These are phyloP conservation scores for Stegastes partitus DNA, from an alignment of 2,113 vertebrate species.

Conservation along the genomic window DNA sequence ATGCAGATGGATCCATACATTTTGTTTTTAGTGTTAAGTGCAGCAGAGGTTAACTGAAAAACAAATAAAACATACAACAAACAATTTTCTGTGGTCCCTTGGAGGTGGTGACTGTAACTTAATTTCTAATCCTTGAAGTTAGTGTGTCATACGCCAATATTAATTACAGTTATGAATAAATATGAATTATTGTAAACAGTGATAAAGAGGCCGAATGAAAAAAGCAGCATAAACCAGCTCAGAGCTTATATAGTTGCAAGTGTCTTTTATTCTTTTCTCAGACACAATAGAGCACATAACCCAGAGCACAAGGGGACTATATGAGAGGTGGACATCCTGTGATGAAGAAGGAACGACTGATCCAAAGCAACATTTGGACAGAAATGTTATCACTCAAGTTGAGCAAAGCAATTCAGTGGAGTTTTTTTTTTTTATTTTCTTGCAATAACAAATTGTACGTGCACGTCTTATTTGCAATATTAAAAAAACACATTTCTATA, in stretches of 20 bases:
- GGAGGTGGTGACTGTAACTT: not conserved
- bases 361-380: slow-evolving; percentile 52
- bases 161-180: not conserved
- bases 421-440: slow-evolving; percentile 27
- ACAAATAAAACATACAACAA: no score
- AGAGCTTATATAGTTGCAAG: slow-evolving; percentile 61
- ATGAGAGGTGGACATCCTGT: slow-evolving; percentile 53
- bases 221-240: slow-evolving; percentile 22
- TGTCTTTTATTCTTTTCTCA: slow-evolving; percentile 82
- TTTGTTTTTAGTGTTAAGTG: no score
- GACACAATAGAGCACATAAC: slow-evolving; percentile 80
- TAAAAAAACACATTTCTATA: slow-evolving; percentile 61
- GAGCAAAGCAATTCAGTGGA: slow-evolving; percentile 61
- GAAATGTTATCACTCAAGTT: slow-evolving; percentile 48
- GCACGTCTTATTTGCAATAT: slow-evolving; percentile 71
- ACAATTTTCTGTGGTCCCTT: not conserved
- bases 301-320: slow-evolving; percentile 72
- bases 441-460: slow-evolving; percentile 66
- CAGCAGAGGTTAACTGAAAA: no score
- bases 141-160: no score
- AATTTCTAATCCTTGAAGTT: no score
- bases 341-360: slow-evolving; percentile 35
- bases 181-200: slow-evolving; percentile 7
- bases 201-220: not conserved
- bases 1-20: no score